Percentiles rank a stretch among this genome's conserved stretches.
phyloP scores from a whole-genome alignment of 2,113 vertebrate species.

The Synodontis membranacea region DNA sequence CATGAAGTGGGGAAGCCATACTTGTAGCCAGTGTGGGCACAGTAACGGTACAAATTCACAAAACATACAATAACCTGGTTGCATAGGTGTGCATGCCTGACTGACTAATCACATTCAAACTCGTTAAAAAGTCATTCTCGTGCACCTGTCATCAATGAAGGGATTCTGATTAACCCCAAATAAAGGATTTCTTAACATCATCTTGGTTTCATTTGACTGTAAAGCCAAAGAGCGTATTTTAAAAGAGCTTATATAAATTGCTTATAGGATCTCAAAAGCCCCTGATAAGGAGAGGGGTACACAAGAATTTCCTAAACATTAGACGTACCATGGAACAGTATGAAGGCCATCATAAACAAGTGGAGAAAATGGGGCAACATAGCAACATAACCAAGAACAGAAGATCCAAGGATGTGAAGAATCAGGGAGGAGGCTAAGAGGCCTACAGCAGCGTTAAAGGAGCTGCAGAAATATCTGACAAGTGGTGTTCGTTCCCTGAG shows the following conservation, averaged over 20 bases:
- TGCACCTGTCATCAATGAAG: no score
- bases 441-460: no score
- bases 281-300: no score
- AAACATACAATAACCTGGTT: not conserved
- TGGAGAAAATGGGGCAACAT: not conserved
- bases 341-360: not conserved
- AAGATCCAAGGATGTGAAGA: no score
- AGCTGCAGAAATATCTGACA: no score
- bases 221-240: not conserved
- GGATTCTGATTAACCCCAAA: not conserved
- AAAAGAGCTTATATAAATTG: no score
- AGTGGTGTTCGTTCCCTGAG: no score
- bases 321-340: not conserved
- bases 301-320: not conserved
- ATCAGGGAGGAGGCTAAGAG: not conserved
- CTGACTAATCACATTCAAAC: no score
- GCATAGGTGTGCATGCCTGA: no score
- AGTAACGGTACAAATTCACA: not conserved
- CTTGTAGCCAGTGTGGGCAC: not conserved
- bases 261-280: no score
- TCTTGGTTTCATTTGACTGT: not conserved
- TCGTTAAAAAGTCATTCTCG: no score
- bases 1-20: not conserved
- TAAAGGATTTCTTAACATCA: not conserved
- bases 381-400: not conserved